A percentile compares a stretch with the other conserved stretches of the same genome.
These are phyloP conservation scores for Ailurus styani DNA, from an alignment of 2,113 vertebrate species.

Conservation along the genomic window DNA sequence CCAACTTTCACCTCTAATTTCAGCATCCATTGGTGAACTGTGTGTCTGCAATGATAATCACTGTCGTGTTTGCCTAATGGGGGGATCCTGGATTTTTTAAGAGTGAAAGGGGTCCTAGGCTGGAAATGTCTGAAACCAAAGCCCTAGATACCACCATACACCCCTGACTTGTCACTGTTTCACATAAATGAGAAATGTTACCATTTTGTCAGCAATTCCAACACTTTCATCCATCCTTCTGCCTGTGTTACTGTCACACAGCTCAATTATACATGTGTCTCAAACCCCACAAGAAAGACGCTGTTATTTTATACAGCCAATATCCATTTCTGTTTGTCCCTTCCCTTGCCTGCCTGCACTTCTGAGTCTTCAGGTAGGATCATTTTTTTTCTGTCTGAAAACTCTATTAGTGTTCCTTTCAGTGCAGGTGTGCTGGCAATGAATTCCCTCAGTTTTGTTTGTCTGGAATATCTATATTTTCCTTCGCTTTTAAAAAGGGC, in stretches of 20 bases:
- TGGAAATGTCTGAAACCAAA: background rate
- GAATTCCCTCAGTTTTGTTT: background rate
- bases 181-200: background rate
- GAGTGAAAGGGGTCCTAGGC: background rate
- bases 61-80: background rate
- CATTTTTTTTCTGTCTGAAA: background rate
- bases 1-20: background rate
- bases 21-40: background rate
- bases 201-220: background rate
- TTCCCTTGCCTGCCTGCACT: background rate
- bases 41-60: background rate
- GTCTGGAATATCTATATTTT: background rate
- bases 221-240: background rate
- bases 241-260: background rate
- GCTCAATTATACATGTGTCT: background rate
- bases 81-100: background rate
- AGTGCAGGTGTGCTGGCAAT: background rate
- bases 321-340: background rate
- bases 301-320: background rate
- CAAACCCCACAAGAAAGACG: background rate
- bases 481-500: slow-evolving; percentile 6
- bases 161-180: background rate
- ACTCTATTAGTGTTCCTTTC: background rate
- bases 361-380: background rate
- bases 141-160: background rate